Base-by-base conservation (phyloP, 2,113 vertebrate species). In the Sinocyclocheilus rhinocerous region DNA sequence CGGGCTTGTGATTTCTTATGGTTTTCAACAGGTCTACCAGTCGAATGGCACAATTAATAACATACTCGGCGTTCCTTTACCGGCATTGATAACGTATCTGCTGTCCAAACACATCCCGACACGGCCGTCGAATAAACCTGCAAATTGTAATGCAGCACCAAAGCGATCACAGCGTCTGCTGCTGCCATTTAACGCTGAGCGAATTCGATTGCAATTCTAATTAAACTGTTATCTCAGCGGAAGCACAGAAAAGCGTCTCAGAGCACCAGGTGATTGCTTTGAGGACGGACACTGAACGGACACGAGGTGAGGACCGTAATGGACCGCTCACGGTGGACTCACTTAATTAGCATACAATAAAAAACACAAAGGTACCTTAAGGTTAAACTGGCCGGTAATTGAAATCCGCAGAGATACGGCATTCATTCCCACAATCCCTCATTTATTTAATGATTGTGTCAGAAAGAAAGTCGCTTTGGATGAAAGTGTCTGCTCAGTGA, bases 301-400 rank as follows among this genome's bases (percentile, higher is more conserved):
- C 50, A 55, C n/a, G 42, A 65, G 83, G 57, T 29, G 83, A 22
- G 16, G 80, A 29, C 39, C 36, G 26, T 59, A 76, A 84, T 4
- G 22, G 57, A 29, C 59, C 11, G 55, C 70, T 76, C 73, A 48
- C 24, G 29, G 83, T 63, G 55, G 36, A 39, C 16, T 22, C 15
- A 61, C 72, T 84, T 77, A 77, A 84, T 85, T 39, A 85, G 39
- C 73, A 80, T 70, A 80, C 63, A 72, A 80, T 57, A 69, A 72
- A 67, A 59, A 45, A 61, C 57, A 59, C 55, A 72, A 22, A 12
- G 45, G 3, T 42, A 13, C 12, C 42, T 85, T 80, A 45, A 55
- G 84, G 76, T 80, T 80, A 79, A 85, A 80, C 84, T 39, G 63
- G 45, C 24, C 6, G n/a, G 61, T 85, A 78, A 78, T 80, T 85